Evolutionary conservation across 30 jellyfish, hydroid and myxozoan genomes (phyloP).

Genomic region (Turritopsis rubra): DNA sequence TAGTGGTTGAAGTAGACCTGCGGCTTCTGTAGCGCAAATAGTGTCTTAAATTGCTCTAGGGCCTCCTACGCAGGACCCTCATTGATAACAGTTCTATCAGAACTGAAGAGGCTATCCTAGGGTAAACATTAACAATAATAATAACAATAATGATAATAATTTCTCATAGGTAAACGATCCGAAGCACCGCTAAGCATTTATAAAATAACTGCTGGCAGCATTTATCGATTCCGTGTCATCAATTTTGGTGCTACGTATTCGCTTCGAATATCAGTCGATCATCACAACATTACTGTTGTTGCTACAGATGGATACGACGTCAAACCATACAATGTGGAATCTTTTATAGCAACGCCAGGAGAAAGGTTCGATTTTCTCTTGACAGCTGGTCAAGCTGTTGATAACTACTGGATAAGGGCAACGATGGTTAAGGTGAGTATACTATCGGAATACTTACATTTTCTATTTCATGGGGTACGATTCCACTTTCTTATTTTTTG

Average conservation of each 20-base stretch:
- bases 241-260: slow-evolving; percentile 81
- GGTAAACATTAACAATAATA: neutral
- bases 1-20: too few species aligned
- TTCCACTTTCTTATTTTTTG: neutral
- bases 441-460: too few species aligned
- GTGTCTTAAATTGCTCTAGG: too few species aligned
- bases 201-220: slow-evolving; percentile 52
- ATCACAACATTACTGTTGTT: slow-evolving; percentile 51
- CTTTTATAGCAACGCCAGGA: slow-evolving; percentile 75
- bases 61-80: too few species aligned
- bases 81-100: too few species aligned
- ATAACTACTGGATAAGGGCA: slow-evolving; percentile 82
- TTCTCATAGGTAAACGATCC: slow-evolving; percentile 37
- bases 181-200: slow-evolving; percentile 71
- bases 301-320: slow-evolving; percentile 86
- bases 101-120: too few species aligned
- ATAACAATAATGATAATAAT: neutral
- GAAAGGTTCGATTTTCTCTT: slow-evolving; percentile 82
- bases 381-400: slow-evolving; percentile 61
- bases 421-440: slow-evolving; percentile 71
- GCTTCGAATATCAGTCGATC: slow-evolving; percentile 78
- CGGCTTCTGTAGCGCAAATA: too few species aligned
- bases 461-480: too few species aligned
- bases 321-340: slow-evolving; percentile 48
- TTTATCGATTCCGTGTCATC: slow-evolving; percentile 81